These are phyloP conservation scores for Pristionchus fissidentatus DNA, from an alignment of 2,888 invertebrate genomes.

Conservation along the genomic window DNA sequence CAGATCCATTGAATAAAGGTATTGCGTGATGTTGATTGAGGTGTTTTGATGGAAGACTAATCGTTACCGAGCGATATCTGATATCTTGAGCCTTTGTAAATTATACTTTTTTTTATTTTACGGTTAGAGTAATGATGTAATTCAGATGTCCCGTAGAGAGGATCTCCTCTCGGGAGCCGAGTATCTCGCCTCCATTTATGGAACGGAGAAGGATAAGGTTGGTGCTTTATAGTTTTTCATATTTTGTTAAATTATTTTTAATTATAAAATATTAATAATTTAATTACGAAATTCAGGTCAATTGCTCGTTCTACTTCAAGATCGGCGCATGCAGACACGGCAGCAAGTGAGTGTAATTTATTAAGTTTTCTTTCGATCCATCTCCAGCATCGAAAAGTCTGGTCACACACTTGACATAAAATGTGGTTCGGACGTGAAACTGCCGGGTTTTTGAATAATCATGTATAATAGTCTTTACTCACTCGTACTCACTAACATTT, in stretches of 20 bases:
- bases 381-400: too few relatives aligned
- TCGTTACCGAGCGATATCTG: too few relatives aligned
- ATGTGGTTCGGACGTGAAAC: too few relatives aligned
- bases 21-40: too few relatives aligned
- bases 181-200: conserved; percentile 96
- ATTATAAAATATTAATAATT: neutral
- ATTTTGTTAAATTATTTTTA: neutral
- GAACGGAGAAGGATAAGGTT: conserved; percentile 93
- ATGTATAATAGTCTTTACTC: neutral
- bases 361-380: neutral
- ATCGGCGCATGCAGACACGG: conserved; percentile 99
- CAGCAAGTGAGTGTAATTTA: conserved; percentile 81
- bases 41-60: too few relatives aligned
- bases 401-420: too few relatives aligned
- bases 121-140: neutral
- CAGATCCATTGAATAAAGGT: too few relatives aligned
- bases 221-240: neutral
- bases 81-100: too few relatives aligned
- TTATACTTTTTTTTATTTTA: too few relatives aligned
- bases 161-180: conserved; percentile 81
- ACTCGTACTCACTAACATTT: neutral
- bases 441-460: too few relatives aligned
- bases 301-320: conserved; percentile 99
- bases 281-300: too few relatives aligned
- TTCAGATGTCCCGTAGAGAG: conserved; percentile 43